A percentile compares a stretch with the other conserved stretches of the same genome.
These are phyloP conservation scores for Cyprinodon tularosa DNA, from an alignment of 2,113 vertebrate genomes.

Conservation along the genomic window DNA sequence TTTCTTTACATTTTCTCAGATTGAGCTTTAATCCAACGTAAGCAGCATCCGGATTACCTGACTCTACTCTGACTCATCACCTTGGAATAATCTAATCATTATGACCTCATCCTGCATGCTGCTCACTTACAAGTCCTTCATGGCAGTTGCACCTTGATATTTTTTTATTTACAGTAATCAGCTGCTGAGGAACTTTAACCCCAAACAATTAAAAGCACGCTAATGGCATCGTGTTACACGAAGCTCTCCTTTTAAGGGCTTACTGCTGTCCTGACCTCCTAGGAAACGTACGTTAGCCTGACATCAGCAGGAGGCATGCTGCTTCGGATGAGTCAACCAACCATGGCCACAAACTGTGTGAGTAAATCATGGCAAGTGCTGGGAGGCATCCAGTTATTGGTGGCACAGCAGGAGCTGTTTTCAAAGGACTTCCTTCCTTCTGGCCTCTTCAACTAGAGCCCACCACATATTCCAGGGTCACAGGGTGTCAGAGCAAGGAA, in stretches of 20 bases:
- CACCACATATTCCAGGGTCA: conserved; percentile 8
- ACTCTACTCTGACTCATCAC: conserved; percentile 33
- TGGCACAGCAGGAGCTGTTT: conserved; percentile 30
- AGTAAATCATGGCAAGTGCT: conserved; percentile 12
- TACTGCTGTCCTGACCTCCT: conserved; percentile 1
- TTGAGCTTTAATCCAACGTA: not conserved
- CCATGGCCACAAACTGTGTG: conserved; percentile 12
- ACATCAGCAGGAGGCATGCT: not conserved
- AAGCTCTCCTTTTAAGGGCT: conserved; percentile 64
- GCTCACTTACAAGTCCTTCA: conserved; percentile 20
- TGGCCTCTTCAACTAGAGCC: conserved; percentile 30
- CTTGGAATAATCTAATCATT: conserved; percentile 18
- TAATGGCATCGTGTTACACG: conserved; percentile 27
- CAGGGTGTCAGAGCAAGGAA: conserved; percentile 15
- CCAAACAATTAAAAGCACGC: conserved; percentile 16
- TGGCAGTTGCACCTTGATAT: conserved; percentile 20
- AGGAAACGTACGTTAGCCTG: not conserved
- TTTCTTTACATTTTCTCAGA: not conserved
- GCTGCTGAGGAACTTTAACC: conserved; percentile 16
- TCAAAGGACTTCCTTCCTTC: conserved; percentile 47
- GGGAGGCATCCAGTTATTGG: conserved; percentile 23
- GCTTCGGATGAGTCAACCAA: conserved; percentile 46
- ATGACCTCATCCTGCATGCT: conserved; percentile 22
- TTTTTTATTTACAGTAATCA: conserved; percentile 30
- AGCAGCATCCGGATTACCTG: conserved; percentile 6